Evolutionary conservation across 2,113 vertebrate genomes (phyloP).

Genomic region (Pseudorhombus dupliciocellatus): DNA sequence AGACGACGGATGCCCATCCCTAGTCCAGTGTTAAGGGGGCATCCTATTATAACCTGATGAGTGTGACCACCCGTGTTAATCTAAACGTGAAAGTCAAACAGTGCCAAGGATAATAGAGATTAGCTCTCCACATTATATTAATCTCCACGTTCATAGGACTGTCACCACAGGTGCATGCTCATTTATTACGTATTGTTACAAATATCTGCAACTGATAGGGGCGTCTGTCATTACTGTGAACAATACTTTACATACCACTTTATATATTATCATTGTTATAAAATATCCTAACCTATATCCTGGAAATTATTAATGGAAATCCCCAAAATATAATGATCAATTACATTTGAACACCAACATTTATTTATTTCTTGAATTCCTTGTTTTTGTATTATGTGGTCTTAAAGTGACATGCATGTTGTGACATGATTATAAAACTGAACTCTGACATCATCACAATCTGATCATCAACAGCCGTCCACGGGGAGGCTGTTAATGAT

Average conservation of each 20-base stretch:
- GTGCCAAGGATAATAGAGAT: not conserved
- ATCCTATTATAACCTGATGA: not conserved
- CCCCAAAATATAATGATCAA: not conserved
- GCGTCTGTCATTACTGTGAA: too few relatives aligned
- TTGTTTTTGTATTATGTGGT: not conserved
- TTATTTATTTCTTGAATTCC: not conserved
- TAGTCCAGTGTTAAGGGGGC: not conserved
- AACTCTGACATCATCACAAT: conserved; percentile 28
- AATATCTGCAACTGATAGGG: not conserved
- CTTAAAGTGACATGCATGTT: not conserved
- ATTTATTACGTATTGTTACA: not conserved
- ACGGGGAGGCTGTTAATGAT: conserved; percentile 49
- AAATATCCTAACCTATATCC: not conserved
- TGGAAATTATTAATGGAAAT: not conserved
- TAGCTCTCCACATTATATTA: not conserved
- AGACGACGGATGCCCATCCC: not conserved
- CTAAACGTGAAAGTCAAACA: not conserved
- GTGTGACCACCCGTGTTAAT: too few relatives aligned
- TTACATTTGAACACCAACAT: not conserved
- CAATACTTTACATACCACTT: not conserved
- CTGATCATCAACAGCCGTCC: conserved; percentile 1
- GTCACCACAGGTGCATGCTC: not conserved
- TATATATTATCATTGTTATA: too few relatives aligned
- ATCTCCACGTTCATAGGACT: not conserved
- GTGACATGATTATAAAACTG: conserved; percentile 31